These are phyloP conservation scores for Hydrozoanthus gracilis DNA, from an alignment of 92 coral and sea anemone genomes.

Conservation along the genomic window DNA sequence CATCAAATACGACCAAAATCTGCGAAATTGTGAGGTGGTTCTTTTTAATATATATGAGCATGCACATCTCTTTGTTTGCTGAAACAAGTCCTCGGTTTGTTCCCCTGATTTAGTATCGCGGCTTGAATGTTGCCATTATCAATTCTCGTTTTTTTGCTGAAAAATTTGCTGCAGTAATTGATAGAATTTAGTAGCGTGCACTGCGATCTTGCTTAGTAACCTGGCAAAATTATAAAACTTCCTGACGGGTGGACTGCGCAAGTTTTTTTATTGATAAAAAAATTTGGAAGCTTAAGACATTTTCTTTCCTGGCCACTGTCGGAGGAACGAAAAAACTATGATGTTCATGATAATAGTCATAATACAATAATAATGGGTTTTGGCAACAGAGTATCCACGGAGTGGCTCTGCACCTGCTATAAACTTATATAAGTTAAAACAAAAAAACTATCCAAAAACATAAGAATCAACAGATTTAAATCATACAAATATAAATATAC, in stretches of 20 bases:
- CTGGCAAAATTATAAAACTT: too few relatives aligned
- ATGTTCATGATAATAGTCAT: too few relatives aligned
- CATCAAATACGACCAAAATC: constrained; percentile 35
- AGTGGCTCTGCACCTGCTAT: constrained; percentile 12
- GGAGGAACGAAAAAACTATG: constrained; percentile 15
- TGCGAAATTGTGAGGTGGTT: constrained; percentile 26
- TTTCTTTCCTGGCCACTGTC: constrained; percentile 22
- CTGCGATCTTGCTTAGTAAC: constrained; percentile 18
- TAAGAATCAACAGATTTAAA: too few relatives aligned
- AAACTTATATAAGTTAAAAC: too few relatives aligned
- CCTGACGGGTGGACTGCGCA: constrained; percentile 20
- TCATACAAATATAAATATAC: too few relatives aligned
- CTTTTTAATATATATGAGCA: background rate
- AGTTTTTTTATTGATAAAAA: too few relatives aligned
- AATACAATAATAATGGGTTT: too few relatives aligned
- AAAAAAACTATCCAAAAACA: too few relatives aligned
- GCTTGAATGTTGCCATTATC: constrained; percentile 41
- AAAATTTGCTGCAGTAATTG: constrained; percentile 12
- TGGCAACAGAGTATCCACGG: constrained; percentile 15
- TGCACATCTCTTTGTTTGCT: constrained; percentile 27
- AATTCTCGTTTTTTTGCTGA: constrained; percentile 25
- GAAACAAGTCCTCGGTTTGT: constrained; percentile 11
- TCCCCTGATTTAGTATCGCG: too few relatives aligned
- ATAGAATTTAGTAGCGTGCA: too few relatives aligned
- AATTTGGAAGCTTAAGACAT: too few relatives aligned